A percentile compares a stretch with the other conserved stretches of the same genome.
These are phyloP conservation scores for Agonopterix heracliana DNA, from an alignment of 2,888 invertebrate genomes.

Conservation along the genomic window DNA sequence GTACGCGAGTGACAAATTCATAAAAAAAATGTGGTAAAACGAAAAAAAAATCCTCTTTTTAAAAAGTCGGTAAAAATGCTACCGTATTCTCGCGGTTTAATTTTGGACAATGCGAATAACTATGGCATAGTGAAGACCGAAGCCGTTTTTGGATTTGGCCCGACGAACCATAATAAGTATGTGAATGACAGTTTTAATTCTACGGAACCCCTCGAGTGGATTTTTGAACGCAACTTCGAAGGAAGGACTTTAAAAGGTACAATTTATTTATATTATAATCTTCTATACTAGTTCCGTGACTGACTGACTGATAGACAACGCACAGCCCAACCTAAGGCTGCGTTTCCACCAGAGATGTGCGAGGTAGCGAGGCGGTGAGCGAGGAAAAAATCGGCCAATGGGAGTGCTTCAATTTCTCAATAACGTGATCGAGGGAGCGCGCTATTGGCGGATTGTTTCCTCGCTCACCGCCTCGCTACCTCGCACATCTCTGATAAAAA, in stretches of 20 bases:
- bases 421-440: too few relatives aligned
- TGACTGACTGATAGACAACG: too few relatives aligned
- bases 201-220: constrained; percentile 44
- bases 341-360: too few relatives aligned
- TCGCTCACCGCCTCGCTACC: too few relatives aligned
- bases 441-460: too few relatives aligned
- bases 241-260: constrained; percentile 46
- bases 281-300: not conserved
- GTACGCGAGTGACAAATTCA: not conserved
- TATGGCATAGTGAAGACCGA: constrained; percentile 58
- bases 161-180: constrained; percentile 23
- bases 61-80: constrained; percentile 40
- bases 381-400: too few relatives aligned
- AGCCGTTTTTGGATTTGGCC: constrained; percentile 44
- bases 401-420: too few relatives aligned
- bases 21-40: not conserved
- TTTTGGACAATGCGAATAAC: constrained; percentile 46
- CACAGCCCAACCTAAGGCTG: too few relatives aligned
- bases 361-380: too few relatives aligned
- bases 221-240: constrained; percentile 41
- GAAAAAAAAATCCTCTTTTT: not conserved
- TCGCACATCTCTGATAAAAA: too few relatives aligned
- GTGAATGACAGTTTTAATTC: constrained; percentile 34
- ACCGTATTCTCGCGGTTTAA: constrained; percentile 44
- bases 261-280: not conserved